Evolutionary conservation across 2,888 invertebrate species (phyloP).

Genomic region (Koerneria pararmatus): DNA sequence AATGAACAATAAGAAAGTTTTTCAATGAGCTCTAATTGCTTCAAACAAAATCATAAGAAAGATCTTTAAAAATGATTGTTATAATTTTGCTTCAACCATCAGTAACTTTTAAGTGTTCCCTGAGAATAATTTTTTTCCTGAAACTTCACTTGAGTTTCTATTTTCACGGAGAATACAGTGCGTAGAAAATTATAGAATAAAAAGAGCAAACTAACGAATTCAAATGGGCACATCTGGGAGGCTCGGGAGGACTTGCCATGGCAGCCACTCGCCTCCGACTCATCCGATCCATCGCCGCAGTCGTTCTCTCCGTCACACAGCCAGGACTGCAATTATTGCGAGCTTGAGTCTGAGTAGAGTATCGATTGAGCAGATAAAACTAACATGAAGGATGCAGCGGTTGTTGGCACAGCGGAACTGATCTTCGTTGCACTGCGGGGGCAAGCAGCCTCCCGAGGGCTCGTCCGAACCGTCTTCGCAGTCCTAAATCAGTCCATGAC

Average conservation of each 20-base stretch:
- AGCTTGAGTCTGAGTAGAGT: background rate
- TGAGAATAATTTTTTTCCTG: too few relatives aligned
- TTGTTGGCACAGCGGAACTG: conserved; percentile 60
- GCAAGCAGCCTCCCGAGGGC: conserved; percentile 42
- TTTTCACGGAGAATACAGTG: too few relatives aligned
- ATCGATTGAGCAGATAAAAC: conserved; percentile 4
- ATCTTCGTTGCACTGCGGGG: conserved; percentile 45
- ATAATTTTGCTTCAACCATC: too few relatives aligned
- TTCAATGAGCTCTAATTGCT: too few relatives aligned
- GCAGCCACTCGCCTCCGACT: conserved; percentile 47
- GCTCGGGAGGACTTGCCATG: conserved; percentile 27
- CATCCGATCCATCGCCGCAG: conserved; percentile 57
- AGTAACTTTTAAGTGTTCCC: too few relatives aligned
- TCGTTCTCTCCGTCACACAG: conserved; percentile 58
- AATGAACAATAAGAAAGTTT: too few relatives aligned
- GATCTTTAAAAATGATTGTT: too few relatives aligned
- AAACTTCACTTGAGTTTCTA: too few relatives aligned
- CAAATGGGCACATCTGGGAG: conserved; percentile 48
- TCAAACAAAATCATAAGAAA: too few relatives aligned
- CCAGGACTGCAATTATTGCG: conserved; percentile 46
- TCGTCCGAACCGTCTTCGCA: conserved; percentile 96
- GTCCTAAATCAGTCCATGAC: conserved; percentile 66
- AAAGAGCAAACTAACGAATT: conserved; percentile 36
- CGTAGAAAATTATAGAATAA: conserved; percentile 8
- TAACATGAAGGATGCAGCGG: conserved; percentile 55